Base-by-base conservation (phyloP, 2,113 vertebrate genomes). In the Ondatra zibethicus region DNA sequence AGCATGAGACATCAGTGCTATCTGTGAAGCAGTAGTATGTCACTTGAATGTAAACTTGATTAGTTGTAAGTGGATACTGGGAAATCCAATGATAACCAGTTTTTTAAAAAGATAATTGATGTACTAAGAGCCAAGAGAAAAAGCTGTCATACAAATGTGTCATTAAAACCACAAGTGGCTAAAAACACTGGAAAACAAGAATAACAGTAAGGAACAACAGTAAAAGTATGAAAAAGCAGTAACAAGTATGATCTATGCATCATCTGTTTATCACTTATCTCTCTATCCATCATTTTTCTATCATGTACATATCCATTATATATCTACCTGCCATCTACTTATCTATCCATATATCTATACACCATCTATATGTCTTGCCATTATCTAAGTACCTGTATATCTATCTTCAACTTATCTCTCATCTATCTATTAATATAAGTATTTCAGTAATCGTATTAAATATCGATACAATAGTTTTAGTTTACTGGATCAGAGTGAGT, bases 61-160 rank as follows among this genome's bases (percentile, higher is more conserved):
- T 58, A 73, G 25, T 29, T 58, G 12, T 58, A 68, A 82, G 14
- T 89, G 31, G 42, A 82, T 75, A 58, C 66, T 85, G 65, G 11
- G 17, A 58, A n/a, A 58, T 33, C 84, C 5, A 52, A 89, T 27
- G 58, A 7, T 17, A 68, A 92, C 9, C 7, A 75, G 55, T n/a
- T 82, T 78, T 52, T 61, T 75, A 47, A 94, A 61, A 50, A 86
- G 39, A 45, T 80, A 80, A 93, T 23, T 86, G 23, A 81, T 94
- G 31, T 75, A 19, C 13, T 75, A 75, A 91, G 33, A 65, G n/a
- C 13, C 1, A 16, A 93, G 27, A 94, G 66, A 72, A 81, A 55
- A 87, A 45, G n/a, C 1, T 80, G 58, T 81, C n/a, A 80, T 47
- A 58, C 13, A 88, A 81, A 88, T 58, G 3, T 29, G 52, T 58